Evolutionary conservation across 2,113 vertebrate genomes (phyloP), one percentile per base, ranked within the genome.

Genomic region (Isurus oxyrinchus): DNA sequence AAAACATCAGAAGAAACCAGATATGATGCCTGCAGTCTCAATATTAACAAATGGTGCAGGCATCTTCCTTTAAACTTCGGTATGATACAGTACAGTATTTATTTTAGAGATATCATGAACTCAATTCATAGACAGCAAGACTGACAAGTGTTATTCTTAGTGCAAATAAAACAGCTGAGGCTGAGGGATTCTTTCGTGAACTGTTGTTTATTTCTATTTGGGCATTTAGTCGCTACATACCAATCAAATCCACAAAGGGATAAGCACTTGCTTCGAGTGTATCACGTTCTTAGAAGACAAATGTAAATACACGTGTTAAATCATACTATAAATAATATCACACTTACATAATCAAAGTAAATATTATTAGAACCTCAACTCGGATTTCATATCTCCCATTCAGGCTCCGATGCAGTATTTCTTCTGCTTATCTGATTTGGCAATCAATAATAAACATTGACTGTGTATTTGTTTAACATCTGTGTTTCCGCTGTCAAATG

Each of bases 281-380:
- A 55, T 91, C 53, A 59, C 57, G 25, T 91, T 90, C 53, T 59
- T 59, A 35, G 8, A 91, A 27, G 23, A 59, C 88, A 14, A 55
- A 13, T 14, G 55, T 27, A 53, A 63, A 95, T 31, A 63, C 35
- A 21, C 66, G 14, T 63, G 57, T 61, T 95, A 95, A 95, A 76
- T 69, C 25, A 67, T 10, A 95, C 40, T n/a, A 67, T 69, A 55
- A 59, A 72, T 27, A 69, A 27, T 69, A 67, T 49, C 19, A 35
- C 67, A 44, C 49, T 95, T 95, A 31, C 40, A 72, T 95, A 53
- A 95, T 72, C 67, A 72, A 55, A 95, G 67, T 72, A 72, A 95
- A 95, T 72, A 95, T 72, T 72, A 72, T 72, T 72, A 55, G 94
- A 95, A 53, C 67, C 8, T 31, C 94, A 72, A 49, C 66, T 95